Evolutionary conservation across 1,140 invertebrate genomes (phyloP).

Genomic region (Cardiocondyla obscurior): DNA sequence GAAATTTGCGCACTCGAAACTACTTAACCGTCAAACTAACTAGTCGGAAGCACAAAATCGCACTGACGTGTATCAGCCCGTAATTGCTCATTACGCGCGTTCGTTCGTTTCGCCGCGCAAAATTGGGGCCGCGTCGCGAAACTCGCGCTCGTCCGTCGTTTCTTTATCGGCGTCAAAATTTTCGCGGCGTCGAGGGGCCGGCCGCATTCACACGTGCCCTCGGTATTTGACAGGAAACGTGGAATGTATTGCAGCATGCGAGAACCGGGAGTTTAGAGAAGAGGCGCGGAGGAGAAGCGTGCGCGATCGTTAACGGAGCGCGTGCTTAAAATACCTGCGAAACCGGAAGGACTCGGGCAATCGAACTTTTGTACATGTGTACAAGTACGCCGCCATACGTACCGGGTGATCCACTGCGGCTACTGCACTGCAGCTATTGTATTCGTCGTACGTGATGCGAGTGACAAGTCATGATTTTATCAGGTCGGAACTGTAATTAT

Average conservation of each 20-base stretch:
- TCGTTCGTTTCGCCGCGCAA: neutral
- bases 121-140: constrained; percentile 9
- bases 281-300: constrained; percentile 20
- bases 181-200: neutral
- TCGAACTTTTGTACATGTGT: constrained; percentile 40
- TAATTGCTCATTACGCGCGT: constrained; percentile 24
- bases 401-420: constrained; percentile 15
- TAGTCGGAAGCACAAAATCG: neutral
- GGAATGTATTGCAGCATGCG: constrained; percentile 48
- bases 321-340: constrained; percentile 75
- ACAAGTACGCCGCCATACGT: neutral
- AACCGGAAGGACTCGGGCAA: constrained; percentile 56
- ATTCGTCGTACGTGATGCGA: constrained; percentile 11
- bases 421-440: constrained; percentile 7
- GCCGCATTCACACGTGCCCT: constrained; percentile 27
- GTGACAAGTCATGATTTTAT: constrained; percentile 1
- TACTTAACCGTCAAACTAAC: neutral
- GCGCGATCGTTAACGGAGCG: constrained; percentile 73
- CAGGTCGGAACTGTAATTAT: neutral
- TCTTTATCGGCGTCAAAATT: constrained; percentile 42
- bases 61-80: neutral
- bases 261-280: constrained; percentile 29
- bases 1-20: neutral
- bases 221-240: constrained; percentile 50
- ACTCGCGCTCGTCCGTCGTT: constrained; percentile 1